These are phyloP conservation scores for Synaphobranchus kaupii DNA, from an alignment of 2,797 vertebrate species.

Conservation along the genomic window DNA sequence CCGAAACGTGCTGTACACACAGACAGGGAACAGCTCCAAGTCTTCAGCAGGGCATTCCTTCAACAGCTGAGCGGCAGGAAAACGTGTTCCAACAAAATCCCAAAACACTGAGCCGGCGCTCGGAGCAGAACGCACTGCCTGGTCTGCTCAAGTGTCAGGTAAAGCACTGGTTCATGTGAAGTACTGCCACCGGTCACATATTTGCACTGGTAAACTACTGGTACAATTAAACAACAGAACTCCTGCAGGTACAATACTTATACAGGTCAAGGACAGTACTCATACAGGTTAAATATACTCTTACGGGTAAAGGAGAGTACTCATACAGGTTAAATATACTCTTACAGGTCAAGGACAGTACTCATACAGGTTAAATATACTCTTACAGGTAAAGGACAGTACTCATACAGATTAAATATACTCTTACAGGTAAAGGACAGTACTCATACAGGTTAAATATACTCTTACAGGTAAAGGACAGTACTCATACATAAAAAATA, in stretches of 20 bases:
- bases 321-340: background rate
- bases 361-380: background rate
- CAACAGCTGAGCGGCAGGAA: constrained; percentile 62
- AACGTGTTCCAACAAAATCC: constrained; percentile 61
- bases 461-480: background rate
- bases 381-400: background rate
- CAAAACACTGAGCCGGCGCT: constrained; percentile 34
- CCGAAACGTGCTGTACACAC: background rate
- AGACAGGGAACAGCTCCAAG: constrained; percentile 27
- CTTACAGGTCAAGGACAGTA: background rate
- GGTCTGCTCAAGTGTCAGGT: background rate
- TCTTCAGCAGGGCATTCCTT: constrained; percentile 58
- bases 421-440: background rate
- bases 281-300: too few species aligned
- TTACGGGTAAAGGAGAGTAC: background rate
- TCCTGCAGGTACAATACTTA: background rate
- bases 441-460: background rate
- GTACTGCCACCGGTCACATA: background rate
- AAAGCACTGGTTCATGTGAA: background rate
- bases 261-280: too few species aligned
- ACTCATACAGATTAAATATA: background rate
- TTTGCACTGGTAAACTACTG: background rate
- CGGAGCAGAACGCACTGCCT: background rate
- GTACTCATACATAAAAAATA: background rate
- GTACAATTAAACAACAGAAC: background rate